Evolutionary conservation across 1,140 invertebrate species (phyloP), one percentile per base, ranked within the genome.

Genomic region (Calliphora vicina): DNA sequence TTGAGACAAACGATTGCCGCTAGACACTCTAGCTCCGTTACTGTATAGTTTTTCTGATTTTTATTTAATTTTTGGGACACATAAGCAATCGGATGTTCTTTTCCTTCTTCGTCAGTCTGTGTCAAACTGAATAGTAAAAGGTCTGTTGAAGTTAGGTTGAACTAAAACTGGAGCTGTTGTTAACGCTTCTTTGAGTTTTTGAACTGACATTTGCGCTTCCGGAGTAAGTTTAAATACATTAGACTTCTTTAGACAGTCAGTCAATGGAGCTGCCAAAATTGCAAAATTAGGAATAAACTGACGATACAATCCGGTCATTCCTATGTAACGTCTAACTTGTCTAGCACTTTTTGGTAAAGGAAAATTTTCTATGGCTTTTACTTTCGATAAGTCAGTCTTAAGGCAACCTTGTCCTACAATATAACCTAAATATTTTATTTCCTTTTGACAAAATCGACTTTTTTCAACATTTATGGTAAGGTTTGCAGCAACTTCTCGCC

Each of bases 21-120:
- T 23, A 92, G 84, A 25, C 88, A 87, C 88, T 92, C 92, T 82
- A 87, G 80, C 84, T 93, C 91, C 0, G 90, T 90, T 13, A 87
- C 87, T 6, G 45, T 50, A 17, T 50, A 50, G 45, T 50, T 50
- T 50, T 17, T 50, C 45, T 50, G 45, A 13, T 85, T 82, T 8
- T 84, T 23, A 17, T 57, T 84, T 9, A 84, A 67, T 76, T 84
- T 84, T 50, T 82, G 67, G 73, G 91, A 91, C 8, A 87, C 84
- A 85, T 88, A 92, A 12, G 87, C 86, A 5, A 90, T 84, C 0
- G 87, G 85, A 23, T 82, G 43, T 20, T 89, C 85, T 1, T 72
- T 17, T 0, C 83, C 85, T 0, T 86, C 84, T n/a, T 80, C 17
- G 8, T 85, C 84, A 2, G 50, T 8, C 82, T 92, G 90, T 1